phyloP scores from a whole-genome alignment of 2,797 vertebrate genomes.

The Ptychobarbus kaznakovi region DNA sequence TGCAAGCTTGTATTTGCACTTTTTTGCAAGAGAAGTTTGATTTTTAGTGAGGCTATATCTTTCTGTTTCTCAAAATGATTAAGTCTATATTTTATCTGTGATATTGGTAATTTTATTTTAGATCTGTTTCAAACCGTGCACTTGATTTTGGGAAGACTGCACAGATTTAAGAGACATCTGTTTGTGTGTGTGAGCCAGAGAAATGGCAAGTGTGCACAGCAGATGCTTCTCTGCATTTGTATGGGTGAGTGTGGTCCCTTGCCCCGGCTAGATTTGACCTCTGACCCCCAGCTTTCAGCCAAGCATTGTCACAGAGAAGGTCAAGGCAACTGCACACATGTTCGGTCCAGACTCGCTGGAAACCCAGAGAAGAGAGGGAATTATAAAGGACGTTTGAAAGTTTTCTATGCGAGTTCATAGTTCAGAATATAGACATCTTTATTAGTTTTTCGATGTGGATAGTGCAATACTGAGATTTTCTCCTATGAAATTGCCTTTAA shows the following conservation, averaged over 20 bases:
- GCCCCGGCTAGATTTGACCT: slow-evolving; percentile 73
- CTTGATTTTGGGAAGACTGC: slow-evolving; percentile 33
- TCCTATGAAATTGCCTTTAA: background rate
- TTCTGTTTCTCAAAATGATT: background rate
- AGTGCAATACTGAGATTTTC: background rate
- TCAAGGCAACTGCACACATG: slow-evolving; percentile 62
- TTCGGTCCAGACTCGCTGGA: slow-evolving; percentile 53
- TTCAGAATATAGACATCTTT: background rate
- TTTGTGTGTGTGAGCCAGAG: slow-evolving; percentile 46
- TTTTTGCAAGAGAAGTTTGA: background rate
- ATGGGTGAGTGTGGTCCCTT: slow-evolving; percentile 62
- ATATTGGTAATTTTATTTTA: background rate
- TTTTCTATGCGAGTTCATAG: slow-evolving; percentile 3
- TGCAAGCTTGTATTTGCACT: slow-evolving; percentile 3
- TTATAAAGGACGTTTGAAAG: slow-evolving; percentile 26
- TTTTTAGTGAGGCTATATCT: background rate
- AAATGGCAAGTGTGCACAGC: slow-evolving; percentile 60
- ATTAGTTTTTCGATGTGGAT: slow-evolving; percentile 2
- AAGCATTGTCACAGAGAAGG: slow-evolving; percentile 66
- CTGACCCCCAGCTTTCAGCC: slow-evolving; percentile 71
- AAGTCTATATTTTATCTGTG: slow-evolving; percentile 3
- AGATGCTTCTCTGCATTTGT: slow-evolving; percentile 77
- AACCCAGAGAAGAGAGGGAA: slow-evolving; percentile 4
- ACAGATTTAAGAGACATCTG: slow-evolving; percentile 44
- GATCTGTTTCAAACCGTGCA: background rate